Evolutionary conservation across 2,797 vertebrate genomes (phyloP).

Genomic region (Falco biarmicus): DNA sequence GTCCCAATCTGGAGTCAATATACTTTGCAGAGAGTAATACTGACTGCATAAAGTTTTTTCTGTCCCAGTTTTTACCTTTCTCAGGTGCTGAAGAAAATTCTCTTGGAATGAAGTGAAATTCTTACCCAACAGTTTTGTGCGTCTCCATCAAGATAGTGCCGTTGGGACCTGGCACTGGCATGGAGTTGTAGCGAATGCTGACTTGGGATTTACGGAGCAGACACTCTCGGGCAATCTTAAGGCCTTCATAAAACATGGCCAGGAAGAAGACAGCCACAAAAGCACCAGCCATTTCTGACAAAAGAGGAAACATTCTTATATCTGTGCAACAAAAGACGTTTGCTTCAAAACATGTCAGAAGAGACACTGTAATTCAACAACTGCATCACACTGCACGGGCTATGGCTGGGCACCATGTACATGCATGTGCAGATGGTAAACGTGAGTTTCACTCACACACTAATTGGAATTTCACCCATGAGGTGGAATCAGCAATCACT

Average conservation of each 20-base stretch:
- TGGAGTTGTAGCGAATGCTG: slow-evolving; percentile 97
- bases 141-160: slow-evolving; percentile 97
- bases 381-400: rapidly evolving
- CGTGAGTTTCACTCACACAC: background rate
- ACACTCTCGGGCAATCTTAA: slow-evolving; percentile 93
- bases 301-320: slow-evolving; percentile 14
- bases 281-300: slow-evolving; percentile 92
- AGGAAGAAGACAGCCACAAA: slow-evolving; percentile 92
- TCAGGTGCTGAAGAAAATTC: background rate
- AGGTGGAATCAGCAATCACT: background rate
- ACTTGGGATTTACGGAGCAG: slow-evolving; percentile 94
- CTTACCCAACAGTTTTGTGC: slow-evolving; percentile 97
- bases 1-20: background rate
- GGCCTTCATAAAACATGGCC: slow-evolving; percentile 92
- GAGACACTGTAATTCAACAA: background rate
- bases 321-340: background rate
- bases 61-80: background rate
- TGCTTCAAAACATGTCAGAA: background rate
- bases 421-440: rapidly evolving
- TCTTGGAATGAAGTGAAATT: background rate
- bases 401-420: rapidly evolving
- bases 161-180: slow-evolving; percentile 94
- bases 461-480: background rate
- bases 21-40: background rate
- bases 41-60: background rate